Evolutionary conservation across 2,888 invertebrate species (phyloP), one percentile per base, ranked within the genome.

Genomic region (Callimorpha dominula): DNA sequence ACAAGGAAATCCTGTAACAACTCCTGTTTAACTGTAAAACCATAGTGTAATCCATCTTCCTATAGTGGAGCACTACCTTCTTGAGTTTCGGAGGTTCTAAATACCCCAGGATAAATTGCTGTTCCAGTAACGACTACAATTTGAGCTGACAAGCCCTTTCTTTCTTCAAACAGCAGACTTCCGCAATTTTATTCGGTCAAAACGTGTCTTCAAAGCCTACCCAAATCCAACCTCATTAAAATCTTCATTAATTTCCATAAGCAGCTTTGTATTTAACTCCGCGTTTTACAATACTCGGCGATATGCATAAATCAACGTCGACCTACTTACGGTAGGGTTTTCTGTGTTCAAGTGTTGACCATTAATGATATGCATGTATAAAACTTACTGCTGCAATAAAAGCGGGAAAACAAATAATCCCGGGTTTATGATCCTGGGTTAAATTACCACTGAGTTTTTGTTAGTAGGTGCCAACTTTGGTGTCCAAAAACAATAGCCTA

Each of bases 281-380:
- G 50, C 68, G 54, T 67, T 75, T 78, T 65, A 77, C 66, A 75
- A 65, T 43, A 40, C 54, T 60, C 63, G 54, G 65, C 69, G 65
- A 66, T 70, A 75, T 72, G 74, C 72, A 80, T 78, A 72, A 80
- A 81, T 83, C 71, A 83, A 73, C 49, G 70, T 17, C 73, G 77
- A 76, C 79, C 83, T 50, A 81, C 52, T 74, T 80, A 12, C 43
- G 40, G 66, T 64, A 69, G 11, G 71, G 57, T 78, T 71, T 73
- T 65, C 63, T 69, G 40, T 31, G 66, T 73, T 43, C 31, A 65
- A 65, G 20, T 65, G 7, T 49, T 60, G 14, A 31, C 60, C 31
- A 60, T 46, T 3, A 46, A 46, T 8, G 43, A 46, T 60, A 60
- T 60, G 60, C 0, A 12, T 14, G 4, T 12, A 31, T 57, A 57